These are phyloP conservation scores for Trichoplax adhaerens DNA, from an alignment of 37 sponge, comb jelly and placozoan genomes.

Conservation along the genomic window DNA sequence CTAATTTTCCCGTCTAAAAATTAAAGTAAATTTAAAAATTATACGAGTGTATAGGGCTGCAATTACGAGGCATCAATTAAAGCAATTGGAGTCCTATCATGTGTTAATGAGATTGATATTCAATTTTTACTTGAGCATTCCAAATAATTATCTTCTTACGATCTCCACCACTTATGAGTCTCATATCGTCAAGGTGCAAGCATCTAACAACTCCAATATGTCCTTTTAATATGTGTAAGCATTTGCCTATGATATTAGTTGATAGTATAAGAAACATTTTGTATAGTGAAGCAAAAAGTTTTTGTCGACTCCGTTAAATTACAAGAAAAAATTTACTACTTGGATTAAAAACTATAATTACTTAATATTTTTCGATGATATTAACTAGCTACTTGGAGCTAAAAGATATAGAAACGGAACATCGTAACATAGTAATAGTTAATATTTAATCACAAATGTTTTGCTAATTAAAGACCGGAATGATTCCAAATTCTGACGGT, in stretches of 20 bases:
- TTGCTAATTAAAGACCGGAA: conserved; percentile 6
- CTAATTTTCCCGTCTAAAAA: conserved; percentile 17
- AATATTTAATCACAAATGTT: too few species aligned
- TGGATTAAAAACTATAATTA: too few species aligned
- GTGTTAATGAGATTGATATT: neutral
- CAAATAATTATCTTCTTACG: conserved; percentile 44
- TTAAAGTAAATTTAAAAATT: too few species aligned
- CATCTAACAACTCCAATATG: conserved; percentile 65
- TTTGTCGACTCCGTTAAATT: too few species aligned
- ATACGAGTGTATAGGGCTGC: neutral
- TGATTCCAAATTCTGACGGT: conserved; percentile 49
- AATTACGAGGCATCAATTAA: conserved; percentile 1
- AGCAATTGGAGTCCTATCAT: neutral
- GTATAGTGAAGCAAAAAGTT: neutral
- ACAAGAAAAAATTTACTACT: too few species aligned
- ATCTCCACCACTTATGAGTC: conserved; percentile 51
- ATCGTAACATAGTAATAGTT: too few species aligned
- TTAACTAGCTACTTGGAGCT: too few species aligned
- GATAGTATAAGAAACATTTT: neutral
- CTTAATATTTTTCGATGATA: too few species aligned
- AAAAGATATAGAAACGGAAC: too few species aligned
- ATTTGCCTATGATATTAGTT: conserved; percentile 8
- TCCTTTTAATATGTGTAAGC: conserved; percentile 26
- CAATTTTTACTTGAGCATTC: conserved; percentile 23
- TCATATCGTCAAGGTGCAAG: conserved; percentile 18